Conservation (phyloP, 1,140 invertebrate genomes). For the Eufriesea mexicana region DNA sequence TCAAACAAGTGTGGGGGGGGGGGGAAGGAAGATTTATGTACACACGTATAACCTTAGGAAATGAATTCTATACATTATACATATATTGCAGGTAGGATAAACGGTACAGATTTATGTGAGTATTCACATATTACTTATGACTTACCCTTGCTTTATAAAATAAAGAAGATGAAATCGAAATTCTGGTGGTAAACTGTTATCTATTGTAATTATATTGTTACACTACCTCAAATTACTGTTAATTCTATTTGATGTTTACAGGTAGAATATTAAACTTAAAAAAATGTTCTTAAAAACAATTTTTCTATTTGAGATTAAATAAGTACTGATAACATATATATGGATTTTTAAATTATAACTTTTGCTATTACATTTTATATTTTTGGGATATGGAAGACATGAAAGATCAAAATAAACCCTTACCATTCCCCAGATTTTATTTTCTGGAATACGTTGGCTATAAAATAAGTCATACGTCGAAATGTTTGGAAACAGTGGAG, state of each 20-base stretch:
- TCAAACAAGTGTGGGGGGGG: not conserved
- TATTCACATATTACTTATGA: too few species aligned
- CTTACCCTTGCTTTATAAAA: too few species aligned
- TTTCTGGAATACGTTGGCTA: not conserved
- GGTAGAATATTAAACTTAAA: too few species aligned
- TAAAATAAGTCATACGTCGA: not conserved
- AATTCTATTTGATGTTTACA: too few species aligned
- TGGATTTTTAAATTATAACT: not conserved
- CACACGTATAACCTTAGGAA: not conserved
- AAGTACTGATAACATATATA: not conserved
- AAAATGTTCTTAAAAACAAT: too few species aligned
- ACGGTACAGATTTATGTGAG: too few species aligned
- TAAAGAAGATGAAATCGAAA: too few species aligned
- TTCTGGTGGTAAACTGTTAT: too few species aligned
- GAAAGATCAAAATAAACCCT: not conserved
- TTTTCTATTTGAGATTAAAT: not conserved
- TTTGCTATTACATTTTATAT: not conserved
- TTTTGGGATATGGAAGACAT: not conserved
- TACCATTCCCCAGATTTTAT: slow-evolving; percentile 10
- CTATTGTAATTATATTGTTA: too few species aligned
- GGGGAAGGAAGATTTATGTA: not conserved
- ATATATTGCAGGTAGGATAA: not conserved
- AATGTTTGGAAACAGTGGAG: slow-evolving; percentile 3
- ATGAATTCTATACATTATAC: not conserved
- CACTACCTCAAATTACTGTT: too few species aligned